Evolutionary conservation across 2,888 invertebrate genomes (phyloP), one percentile per base, ranked within the genome.

Genomic region (Amphipoea oculea): DNA sequence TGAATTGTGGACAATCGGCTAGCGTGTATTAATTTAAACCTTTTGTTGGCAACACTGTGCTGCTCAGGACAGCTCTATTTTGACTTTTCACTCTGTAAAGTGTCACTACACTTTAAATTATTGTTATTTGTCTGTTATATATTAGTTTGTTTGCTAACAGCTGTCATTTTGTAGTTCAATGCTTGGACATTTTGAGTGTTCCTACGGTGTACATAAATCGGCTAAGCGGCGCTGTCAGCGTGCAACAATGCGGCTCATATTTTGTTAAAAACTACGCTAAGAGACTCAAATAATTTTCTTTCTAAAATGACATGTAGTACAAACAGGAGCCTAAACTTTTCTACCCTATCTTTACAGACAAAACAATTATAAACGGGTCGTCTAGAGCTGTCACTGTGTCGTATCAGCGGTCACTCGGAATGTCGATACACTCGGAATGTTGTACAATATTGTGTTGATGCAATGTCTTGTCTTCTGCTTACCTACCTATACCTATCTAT

Each of bases 1-100:
- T 92, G 91, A 89, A 89, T 86, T 81, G 83, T 80, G 85, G 78
- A 91, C 89, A 89, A 91, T 89, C 82, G 87, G 79, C 71, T 74
- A 77, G 76, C 72, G 71, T 77, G 76, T 82, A 89, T 86, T 82
- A 85, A 88, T 78, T 82, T 71, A 81, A 78, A 76, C 40, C 78
- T 75, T 85, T 85, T 83, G 85, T 88, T 83, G 63, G 14, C 81
- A 71, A 85, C 67, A 88, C 81, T 76, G 81, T 62, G 60, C 60
- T 83, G 82, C 74, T 79, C 36, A 68, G 73, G 81, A 87, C 72
- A 76, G 79, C 80, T 88, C 79, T 85, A 82, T 89, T 89, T 89
- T 86, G 88, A 87, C 84, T 82, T 81, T 79, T 67, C 4, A 23
- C 29, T 29, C 29, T 69, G 17, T 40, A 40, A 74, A 76, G 73